Evolutionary conservation across 2,113 vertebrate species (phyloP), one percentile per base, ranked within the genome.

Genomic region (Apodemus speciosus): DNA sequence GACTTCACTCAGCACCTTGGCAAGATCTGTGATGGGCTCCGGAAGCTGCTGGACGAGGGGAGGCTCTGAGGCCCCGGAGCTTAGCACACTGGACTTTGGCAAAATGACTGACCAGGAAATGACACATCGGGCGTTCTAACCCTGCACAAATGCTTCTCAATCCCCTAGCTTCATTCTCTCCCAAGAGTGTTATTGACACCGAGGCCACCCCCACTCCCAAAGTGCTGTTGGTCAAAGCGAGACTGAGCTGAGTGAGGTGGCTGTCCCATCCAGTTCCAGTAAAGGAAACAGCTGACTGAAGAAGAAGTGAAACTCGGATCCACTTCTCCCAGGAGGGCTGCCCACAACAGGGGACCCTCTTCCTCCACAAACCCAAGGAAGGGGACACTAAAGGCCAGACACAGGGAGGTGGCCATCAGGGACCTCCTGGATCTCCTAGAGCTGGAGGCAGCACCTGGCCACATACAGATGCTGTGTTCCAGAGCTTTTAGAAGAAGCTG

Each of bases 11-110:
- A 98, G 88, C 97, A 98, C 96, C 98, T 98, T 27, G 95, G 92
- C 97, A 99, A 98, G 97, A 98, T 99, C 96, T 99, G 99, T 85
- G 98, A 97, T 1, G 99, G 99, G 96, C 97, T 99, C 81, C 96
- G 98, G 97, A 99, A 98, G 98, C 95, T 99, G 90, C 75, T 99
- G 43, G 99, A 99, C 4, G 98, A 99, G 0, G 99, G 98, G 9
- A 99, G 98, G 68, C 98, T 99, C 98, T 99, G 98, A 99, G 25
- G 0, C 0, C 35, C 51, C 21, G 0, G 6, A 2, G 0, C 64
- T 49, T 4, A 3, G 83, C 60, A 8, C 13, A 0, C 0, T 3
- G 38, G 23, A 27, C 89, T 43, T 5, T 1, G 62, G 43, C 77
- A 20, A 30, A 23, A 40, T 0, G 49, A 86, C 46, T 4, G 88